Evolutionary conservation across 2,888 invertebrate genomes (phyloP), one percentile per base, ranked within the genome.

Genomic region (Aricia artaxerxes): DNA sequence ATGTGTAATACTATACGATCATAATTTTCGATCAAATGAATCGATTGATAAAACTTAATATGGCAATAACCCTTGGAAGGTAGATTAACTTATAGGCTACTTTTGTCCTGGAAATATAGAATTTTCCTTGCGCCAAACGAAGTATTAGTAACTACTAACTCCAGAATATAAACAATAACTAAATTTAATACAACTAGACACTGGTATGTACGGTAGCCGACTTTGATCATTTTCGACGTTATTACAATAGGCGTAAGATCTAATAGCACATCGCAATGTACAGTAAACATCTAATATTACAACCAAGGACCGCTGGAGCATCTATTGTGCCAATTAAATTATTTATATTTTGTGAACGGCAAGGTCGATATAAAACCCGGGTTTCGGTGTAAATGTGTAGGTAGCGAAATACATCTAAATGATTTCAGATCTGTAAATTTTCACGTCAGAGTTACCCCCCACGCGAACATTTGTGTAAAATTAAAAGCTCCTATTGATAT

Each of bases 321-420:
- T 76, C 76, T 76, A 76, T 76, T 76, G 76, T 76, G 76, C 57
- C 76, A 76, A 76, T 35, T 76, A 49, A 49, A 76, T 75, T 49
- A 75, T 49, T 69, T 69, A 69, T 75, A 75, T 73, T 44, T 73
- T 73, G 44, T 44, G 44, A 73, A 73, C 44, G 9, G 44, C 69
- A 69, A 69, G 69, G 69, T 69, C 69, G 35, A 5, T 38, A 44
- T 9, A 24, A 73, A 73, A 44, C 40, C n/a, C 7, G 31, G 6
- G 38, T 57, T 16, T 31, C 53, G 31, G 16, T 53, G 35, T 1
- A 73, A 64, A 73, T 9, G 44, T 73, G n/a, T 24, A 16, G n/a
- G n/a, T 24, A 16, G n/a, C 16, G 7, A 6, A 73, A 73, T 73
- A 73, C 40, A 44, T 69, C 16, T 35, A 35, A 38, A 69, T 38